Evolutionary conservation across 2,113 vertebrate species (phyloP).

Genomic region (Pipa parva): DNA sequence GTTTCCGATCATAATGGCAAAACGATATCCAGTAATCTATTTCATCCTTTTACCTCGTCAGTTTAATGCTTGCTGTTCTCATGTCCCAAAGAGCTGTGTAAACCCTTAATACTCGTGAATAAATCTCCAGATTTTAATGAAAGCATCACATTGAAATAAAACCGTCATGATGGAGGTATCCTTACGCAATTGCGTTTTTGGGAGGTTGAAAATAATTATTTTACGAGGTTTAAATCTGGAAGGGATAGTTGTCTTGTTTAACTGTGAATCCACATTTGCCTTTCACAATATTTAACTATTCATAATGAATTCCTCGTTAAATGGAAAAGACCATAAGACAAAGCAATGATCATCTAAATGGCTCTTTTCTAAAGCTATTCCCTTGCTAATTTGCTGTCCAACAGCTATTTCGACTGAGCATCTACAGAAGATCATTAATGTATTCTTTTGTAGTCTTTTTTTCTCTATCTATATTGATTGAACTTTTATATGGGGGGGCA

Average conservation of each 20-base stretch:
- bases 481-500: background rate
- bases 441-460: background rate
- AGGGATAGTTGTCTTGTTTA: too few species aligned
- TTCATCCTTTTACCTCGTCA: slow-evolving; percentile 25
- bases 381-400: slow-evolving; percentile 3
- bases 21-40: slow-evolving; percentile 23
- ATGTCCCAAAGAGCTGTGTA: background rate
- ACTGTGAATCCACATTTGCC: too few species aligned
- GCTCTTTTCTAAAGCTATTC: slow-evolving; percentile 6
- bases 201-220: too few species aligned
- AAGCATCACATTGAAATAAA: background rate
- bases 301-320: slow-evolving; percentile 23
- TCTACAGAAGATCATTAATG: slow-evolving; percentile 14
- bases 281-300: background rate
- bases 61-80: background rate
- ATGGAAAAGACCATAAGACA: slow-evolving; percentile 13
- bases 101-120: too few species aligned
- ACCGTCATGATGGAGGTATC: too few species aligned
- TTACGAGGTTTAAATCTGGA: too few species aligned
- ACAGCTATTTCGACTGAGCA: background rate
- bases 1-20: slow-evolving; percentile 20
- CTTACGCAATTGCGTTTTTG: too few species aligned
- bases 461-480: background rate
- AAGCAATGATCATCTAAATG: slow-evolving; percentile 28
- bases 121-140: background rate